Evolutionary conservation across 2,113 vertebrate genomes (phyloP).

Genomic region (Nansenia antarctica): DNA sequence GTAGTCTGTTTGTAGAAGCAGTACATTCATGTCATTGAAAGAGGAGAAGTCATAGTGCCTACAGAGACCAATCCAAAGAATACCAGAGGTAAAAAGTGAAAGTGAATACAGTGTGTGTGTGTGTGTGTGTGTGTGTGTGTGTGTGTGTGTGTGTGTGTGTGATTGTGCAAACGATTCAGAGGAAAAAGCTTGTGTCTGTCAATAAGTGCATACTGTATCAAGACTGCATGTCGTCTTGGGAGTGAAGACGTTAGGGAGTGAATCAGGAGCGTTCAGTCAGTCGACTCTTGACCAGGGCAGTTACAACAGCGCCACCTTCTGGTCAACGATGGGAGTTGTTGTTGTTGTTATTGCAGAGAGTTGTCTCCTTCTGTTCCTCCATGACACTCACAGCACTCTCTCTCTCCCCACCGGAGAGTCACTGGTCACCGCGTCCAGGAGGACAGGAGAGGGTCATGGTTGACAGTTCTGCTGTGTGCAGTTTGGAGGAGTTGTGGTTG

Average conservation of each 20-base stretch:
- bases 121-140: neutral
- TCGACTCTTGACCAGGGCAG: too few species aligned
- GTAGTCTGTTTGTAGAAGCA: too few species aligned
- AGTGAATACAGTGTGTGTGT: neutral
- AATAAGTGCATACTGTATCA: neutral
- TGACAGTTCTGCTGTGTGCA: neutral
- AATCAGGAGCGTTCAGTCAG: neutral
- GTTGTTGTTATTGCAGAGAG: neutral
- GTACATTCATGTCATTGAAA: neutral
- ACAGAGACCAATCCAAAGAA: neutral
- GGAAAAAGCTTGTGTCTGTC: neutral
- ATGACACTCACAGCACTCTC: neutral
- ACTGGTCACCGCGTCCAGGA: neutral
- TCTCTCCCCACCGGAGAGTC: neutral
- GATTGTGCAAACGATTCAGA: too few species aligned
- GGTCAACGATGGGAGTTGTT: too few species aligned
- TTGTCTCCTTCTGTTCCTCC: neutral
- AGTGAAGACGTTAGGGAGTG: neutral
- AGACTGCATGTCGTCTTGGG: neutral
- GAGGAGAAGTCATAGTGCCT: neutral
- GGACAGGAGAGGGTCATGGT: neutral
- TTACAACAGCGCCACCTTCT: conserved; percentile 9
- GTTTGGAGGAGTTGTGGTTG: neutral
- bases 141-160: too few species aligned
- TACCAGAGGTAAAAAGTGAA: neutral